These are phyloP conservation scores for Eilema sororculum DNA, from an alignment of 2,888 invertebrate genomes.

Conservation along the genomic window DNA sequence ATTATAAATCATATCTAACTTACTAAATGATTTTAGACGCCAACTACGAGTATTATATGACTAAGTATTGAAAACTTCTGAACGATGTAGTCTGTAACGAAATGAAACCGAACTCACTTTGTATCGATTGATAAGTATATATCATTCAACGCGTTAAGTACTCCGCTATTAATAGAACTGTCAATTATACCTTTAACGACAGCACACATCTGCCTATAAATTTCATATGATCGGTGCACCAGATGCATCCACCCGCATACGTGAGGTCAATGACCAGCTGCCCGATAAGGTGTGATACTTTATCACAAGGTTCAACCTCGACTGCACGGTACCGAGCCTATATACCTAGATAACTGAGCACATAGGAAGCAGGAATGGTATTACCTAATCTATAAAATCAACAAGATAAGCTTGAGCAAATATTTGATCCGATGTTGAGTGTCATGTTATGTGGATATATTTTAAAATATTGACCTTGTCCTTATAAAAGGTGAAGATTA, in stretches of 20 bases:
- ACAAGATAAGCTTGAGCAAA: conserved; percentile 21
- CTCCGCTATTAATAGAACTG: neutral
- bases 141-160: neutral
- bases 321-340: conserved; percentile 31
- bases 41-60: no score
- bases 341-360: conserved; percentile 35
- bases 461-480: conserved; percentile 10
- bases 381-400: conserved; percentile 20
- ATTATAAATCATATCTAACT: no score
- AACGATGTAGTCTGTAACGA: neutral
- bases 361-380: conserved; percentile 17
- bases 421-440: conserved; percentile 16
- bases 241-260: conserved; percentile 45
- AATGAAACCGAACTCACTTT: neutral
- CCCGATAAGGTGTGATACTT: conserved; percentile 50
- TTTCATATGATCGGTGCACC: conserved; percentile 12
- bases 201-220: conserved; percentile 24
- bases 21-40: neutral
- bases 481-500: conserved; percentile 7
- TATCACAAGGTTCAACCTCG: conserved; percentile 46
- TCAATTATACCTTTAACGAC: conserved; percentile 8
- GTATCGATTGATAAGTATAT: neutral
- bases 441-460: neutral
- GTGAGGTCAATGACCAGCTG: conserved; percentile 34
- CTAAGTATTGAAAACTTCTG: no score